A percentile compares a stretch with the other conserved stretches of the same genome.
Conservation (phyloP, 2,113 vertebrate species). For the Zosterops borbonicus region DNA sequence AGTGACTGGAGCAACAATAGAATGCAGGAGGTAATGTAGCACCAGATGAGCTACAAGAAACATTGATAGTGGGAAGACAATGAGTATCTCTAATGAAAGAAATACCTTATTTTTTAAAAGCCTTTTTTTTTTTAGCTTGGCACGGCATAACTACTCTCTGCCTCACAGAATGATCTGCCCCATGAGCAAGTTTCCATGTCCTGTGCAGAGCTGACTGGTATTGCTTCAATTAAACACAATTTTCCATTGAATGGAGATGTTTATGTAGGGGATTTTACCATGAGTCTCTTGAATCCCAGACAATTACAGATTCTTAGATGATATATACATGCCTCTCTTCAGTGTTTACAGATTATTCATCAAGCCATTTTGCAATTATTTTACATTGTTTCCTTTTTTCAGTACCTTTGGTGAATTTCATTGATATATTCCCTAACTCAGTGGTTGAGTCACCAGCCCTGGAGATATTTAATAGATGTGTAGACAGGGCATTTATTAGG, state of each 20-base stretch:
- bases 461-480: not conserved
- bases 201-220: not conserved
- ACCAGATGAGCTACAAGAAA: not conserved
- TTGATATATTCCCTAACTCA: not conserved
- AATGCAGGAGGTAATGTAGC: not conserved
- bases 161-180: not conserved
- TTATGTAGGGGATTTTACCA: not conserved
- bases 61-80: not conserved
- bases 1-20: not conserved
- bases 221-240: not conserved
- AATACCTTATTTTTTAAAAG: not conserved
- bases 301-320: not conserved
- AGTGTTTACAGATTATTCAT: not conserved
- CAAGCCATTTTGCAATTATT: not conserved
- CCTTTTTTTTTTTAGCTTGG: not conserved
- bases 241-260: not conserved
- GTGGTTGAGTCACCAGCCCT: not conserved
- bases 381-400: not conserved
- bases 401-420: not conserved
- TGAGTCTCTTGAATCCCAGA: not conserved
- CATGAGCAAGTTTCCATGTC: not conserved
- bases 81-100: not conserved
- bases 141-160: not conserved
- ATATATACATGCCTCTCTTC: not conserved
- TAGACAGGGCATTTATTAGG: not conserved